Conservation (phyloP, 2,113 vertebrate genomes). For the Sciurus niger region DNA sequence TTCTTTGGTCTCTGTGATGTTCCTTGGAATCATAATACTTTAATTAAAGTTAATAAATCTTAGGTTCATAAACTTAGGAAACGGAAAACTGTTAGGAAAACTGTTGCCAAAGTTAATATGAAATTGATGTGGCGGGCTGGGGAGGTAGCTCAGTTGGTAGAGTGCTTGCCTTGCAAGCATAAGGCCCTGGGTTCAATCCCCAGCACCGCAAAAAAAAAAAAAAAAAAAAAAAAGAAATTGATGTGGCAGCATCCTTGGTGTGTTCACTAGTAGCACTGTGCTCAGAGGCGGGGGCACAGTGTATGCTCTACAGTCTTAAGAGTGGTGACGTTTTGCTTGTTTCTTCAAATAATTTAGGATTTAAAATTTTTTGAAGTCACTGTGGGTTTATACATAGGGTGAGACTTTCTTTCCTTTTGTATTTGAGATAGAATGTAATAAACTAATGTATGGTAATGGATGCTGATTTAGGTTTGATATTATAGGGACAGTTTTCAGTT, state of each 20-base stretch:
- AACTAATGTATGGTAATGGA: not conserved
- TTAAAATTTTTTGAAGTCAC: not conserved
- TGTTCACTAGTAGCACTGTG: not conserved
- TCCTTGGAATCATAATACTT: not conserved
- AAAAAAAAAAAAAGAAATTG: too few relatives aligned
- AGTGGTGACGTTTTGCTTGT: not conserved
- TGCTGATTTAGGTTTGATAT: not conserved
- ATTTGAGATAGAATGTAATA: constrained; percentile 39
- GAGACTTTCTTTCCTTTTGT: not conserved
- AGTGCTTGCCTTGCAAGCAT: too few relatives aligned
- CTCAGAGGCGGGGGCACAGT: not conserved
- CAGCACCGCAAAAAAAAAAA: too few relatives aligned
- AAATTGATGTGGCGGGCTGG: not conserved
- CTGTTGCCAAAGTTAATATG: not conserved
- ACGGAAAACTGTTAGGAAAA: too few relatives aligned
- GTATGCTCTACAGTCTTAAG: not conserved
- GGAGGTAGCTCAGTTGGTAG: too few relatives aligned
- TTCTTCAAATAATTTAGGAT: constrained; percentile 17
- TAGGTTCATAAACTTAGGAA: too few relatives aligned
- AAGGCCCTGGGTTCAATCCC: too few relatives aligned
- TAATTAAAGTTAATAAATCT: not conserved
- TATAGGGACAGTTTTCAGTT: not conserved
- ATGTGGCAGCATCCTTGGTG: not conserved
- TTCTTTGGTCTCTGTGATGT: not conserved
- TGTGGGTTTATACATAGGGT: not conserved